Conservation (phyloP, 2,113 vertebrate genomes). For the Scalopus aquaticus region DNA sequence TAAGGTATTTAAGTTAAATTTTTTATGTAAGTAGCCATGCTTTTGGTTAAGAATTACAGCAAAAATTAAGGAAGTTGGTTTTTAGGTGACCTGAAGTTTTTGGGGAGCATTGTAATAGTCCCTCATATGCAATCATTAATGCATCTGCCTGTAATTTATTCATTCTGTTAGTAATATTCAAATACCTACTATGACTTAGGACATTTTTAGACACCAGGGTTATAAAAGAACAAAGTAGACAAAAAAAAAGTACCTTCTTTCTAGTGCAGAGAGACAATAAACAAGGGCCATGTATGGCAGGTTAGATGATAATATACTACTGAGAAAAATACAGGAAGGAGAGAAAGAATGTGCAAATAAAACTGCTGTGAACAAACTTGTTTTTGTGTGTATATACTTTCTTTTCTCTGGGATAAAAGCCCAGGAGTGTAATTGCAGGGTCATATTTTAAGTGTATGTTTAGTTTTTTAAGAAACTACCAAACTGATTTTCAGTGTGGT, state of each 20-base stretch:
- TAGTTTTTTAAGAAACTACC: too few relatives aligned
- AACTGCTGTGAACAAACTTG: neutral
- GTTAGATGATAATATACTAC: neutral
- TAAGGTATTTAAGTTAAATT: too few relatives aligned
- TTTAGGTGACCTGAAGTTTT: neutral
- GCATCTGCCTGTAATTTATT: neutral
- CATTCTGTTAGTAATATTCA: neutral
- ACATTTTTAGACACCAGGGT: neutral
- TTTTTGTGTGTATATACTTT: neutral
- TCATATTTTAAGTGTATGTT: neutral
- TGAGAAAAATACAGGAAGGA: neutral
- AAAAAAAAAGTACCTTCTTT: neutral
- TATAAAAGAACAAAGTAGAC: neutral
- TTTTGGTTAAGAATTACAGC: neutral
- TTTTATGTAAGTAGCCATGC: neutral
- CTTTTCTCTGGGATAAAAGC: neutral
- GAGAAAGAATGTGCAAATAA: neutral
- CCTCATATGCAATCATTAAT: neutral
- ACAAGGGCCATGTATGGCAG: neutral
- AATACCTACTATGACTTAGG: neutral
- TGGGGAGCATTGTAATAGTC: neutral
- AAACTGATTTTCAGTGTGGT: too few relatives aligned
- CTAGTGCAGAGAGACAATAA: neutral
- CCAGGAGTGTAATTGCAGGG: neutral
- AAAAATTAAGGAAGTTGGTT: neutral